A percentile compares a stretch with the other conserved stretches of the same genome.
These are phyloP conservation scores for Littorina saxatilis DNA, from an alignment of 1,140 invertebrate species.

Conservation along the genomic window DNA sequence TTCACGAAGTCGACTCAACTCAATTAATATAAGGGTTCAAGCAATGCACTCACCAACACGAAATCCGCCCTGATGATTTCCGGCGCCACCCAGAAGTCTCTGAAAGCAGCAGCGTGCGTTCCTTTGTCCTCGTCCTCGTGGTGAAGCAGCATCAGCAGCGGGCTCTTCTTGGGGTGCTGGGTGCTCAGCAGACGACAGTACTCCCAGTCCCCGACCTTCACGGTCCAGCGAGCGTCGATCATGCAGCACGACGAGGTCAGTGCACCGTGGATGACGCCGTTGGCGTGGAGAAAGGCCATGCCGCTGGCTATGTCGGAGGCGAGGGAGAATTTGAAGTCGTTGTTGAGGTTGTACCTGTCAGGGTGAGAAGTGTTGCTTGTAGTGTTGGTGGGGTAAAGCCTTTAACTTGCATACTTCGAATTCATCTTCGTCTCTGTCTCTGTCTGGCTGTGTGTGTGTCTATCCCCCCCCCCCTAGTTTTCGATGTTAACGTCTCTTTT, in stretches of 20 bases:
- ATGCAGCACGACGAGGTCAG: conserved; percentile 58
- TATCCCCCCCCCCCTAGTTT: no score
- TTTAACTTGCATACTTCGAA: no score
- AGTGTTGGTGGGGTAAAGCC: no score
- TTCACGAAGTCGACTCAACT: no score
- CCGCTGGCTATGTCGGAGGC: conserved; percentile 57
- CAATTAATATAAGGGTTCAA: no score
- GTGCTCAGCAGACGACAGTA: conserved; percentile 17
- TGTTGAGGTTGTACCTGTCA: conserved; percentile 56
- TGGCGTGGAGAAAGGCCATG: conserved; percentile 61
- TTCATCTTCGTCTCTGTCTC: no score
- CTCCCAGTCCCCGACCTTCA: conserved; percentile 54
- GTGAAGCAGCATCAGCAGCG: not conserved
- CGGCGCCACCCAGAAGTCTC: conserved; percentile 62
- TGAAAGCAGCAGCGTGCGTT: not conserved
- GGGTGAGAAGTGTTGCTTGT: no score
- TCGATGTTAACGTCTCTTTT: no score
- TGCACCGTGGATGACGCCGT: conserved; percentile 60
- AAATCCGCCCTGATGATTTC: conserved; percentile 55
- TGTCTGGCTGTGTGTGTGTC: no score
- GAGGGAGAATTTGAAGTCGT: conserved; percentile 59
- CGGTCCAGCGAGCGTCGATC: conserved; percentile 64
- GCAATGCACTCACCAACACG: not conserved
- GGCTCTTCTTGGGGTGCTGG: conserved; percentile 17
- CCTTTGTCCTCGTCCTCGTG: not conserved